Percentiles rank a stretch among this genome's conserved stretches.
phyloP scores from a whole-genome alignment of 2,113 vertebrate species.

The Cryptomyrus ogoouensis region DNA sequence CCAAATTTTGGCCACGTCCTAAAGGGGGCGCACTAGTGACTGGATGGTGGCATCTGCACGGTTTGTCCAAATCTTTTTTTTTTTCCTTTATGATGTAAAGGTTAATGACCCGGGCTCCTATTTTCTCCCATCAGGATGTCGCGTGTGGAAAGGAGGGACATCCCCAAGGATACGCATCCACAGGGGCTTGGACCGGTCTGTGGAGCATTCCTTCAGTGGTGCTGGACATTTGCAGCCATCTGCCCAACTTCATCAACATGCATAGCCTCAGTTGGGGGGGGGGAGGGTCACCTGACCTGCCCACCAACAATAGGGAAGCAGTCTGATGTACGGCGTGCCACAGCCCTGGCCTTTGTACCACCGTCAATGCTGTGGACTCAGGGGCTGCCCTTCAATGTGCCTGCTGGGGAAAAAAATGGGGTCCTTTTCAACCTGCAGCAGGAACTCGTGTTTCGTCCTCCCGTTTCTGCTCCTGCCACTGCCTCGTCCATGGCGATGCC shows the following conservation, averaged over 20 bases:
- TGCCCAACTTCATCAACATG: conserved; percentile 55
- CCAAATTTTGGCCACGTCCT: not conserved
- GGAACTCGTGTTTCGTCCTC: not conserved
- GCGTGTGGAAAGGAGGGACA: conserved; percentile 33
- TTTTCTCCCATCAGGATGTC: conserved; percentile 37
- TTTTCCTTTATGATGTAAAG: conserved; percentile 33
- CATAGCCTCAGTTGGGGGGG: conserved; percentile 46
- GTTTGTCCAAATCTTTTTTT: conserved; percentile 35
- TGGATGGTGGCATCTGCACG: not conserved
- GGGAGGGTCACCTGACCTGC: conserved; percentile 41
- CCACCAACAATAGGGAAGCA: conserved; percentile 41
- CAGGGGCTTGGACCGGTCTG: conserved; percentile 33
- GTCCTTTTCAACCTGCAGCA: conserved; percentile 19
- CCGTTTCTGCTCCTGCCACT: not conserved
- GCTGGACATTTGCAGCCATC: conserved; percentile 49
- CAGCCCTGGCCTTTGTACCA: conserved; percentile 43
- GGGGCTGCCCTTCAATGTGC: conserved; percentile 35
- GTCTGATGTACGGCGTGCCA: conserved; percentile 54
- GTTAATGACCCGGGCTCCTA: conserved; percentile 37
- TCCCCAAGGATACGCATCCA: conserved; percentile 40
- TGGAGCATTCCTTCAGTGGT: conserved; percentile 37
- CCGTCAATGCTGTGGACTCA: conserved; percentile 41
- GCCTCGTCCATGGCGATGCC: not conserved
- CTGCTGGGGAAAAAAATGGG: conserved; percentile 24
- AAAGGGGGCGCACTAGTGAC: not conserved